Conservation (phyloP, 2,888 invertebrate species). For the Allygus modestus region DNA sequence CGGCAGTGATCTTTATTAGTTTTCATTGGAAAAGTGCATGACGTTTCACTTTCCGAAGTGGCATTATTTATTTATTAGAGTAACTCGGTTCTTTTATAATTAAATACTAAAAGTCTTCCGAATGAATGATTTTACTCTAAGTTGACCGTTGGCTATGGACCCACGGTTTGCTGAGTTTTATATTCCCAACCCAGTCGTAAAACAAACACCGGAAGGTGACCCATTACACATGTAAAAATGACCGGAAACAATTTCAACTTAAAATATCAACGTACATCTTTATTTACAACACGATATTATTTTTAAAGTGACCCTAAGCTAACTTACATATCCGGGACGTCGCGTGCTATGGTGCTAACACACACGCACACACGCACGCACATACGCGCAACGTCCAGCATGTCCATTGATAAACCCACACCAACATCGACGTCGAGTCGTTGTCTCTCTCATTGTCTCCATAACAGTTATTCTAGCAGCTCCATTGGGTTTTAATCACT, state of each 20-base stretch:
- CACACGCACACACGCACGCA: background rate
- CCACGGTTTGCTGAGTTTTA: too few species aligned
- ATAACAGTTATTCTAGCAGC: background rate
- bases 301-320: background rate
- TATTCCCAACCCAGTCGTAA: background rate
- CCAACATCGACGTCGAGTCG: background rate
- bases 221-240: slow-evolving; percentile 22
- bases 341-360: background rate
- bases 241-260: slow-evolving; percentile 6
- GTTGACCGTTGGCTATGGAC: too few species aligned
- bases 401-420: slow-evolving; percentile 38
- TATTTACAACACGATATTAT: slow-evolving; percentile 19
- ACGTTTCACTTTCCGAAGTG: too few species aligned
- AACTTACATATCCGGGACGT: slow-evolving; percentile 8
- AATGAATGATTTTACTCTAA: too few species aligned
- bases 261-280: background rate
- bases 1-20: background rate
- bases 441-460: too few species aligned
- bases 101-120: too few species aligned
- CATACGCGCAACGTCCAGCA: background rate
- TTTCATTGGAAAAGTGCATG: background rate
- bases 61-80: too few species aligned
- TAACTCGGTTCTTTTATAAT: too few species aligned
- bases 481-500: slow-evolving; percentile 18
- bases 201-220: slow-evolving; percentile 11